These are phyloP conservation scores for Tachycineta bicolor DNA, from an alignment of 2,113 vertebrate genomes.

Conservation along the genomic window DNA sequence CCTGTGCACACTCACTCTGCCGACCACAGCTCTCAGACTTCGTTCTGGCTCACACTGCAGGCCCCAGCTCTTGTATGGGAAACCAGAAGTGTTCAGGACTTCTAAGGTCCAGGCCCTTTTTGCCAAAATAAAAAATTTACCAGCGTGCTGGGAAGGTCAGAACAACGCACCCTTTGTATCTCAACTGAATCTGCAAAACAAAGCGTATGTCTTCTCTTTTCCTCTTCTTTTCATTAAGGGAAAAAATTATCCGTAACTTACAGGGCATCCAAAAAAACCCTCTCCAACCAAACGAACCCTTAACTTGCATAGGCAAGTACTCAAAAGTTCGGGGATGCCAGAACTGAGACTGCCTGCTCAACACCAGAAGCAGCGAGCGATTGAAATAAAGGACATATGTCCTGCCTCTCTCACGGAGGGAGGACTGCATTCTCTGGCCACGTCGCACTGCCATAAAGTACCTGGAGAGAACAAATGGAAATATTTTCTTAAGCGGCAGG, in stretches of 20 bases:
- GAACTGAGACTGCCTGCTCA: not conserved
- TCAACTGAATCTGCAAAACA: not conserved
- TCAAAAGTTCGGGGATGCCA: not conserved
- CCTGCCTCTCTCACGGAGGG: not conserved
- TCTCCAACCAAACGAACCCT: not conserved
- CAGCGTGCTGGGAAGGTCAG: not conserved
- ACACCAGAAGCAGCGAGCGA: not conserved
- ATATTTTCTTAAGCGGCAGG: not conserved
- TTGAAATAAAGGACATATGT: not conserved
- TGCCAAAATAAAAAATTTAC: constrained; percentile 15
- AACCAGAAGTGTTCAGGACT: not conserved
- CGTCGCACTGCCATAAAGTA: constrained; percentile 16
- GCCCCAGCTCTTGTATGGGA: not conserved
- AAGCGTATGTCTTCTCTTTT: not conserved
- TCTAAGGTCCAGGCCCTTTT: not conserved
- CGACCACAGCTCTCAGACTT: not conserved
- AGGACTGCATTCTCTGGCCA: constrained; percentile 1
- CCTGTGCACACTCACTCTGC: rapidly evolving
- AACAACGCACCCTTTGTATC: constrained; percentile 23
- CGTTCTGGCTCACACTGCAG: not conserved
- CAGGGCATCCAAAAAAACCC: not conserved
- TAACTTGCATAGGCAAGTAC: not conserved
- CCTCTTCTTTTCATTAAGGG: not conserved
- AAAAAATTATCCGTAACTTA: not conserved
- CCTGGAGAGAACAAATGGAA: constrained; percentile 59